Conservation (phyloP, 2,888 invertebrate genomes). For the Sesamia inferens region DNA sequence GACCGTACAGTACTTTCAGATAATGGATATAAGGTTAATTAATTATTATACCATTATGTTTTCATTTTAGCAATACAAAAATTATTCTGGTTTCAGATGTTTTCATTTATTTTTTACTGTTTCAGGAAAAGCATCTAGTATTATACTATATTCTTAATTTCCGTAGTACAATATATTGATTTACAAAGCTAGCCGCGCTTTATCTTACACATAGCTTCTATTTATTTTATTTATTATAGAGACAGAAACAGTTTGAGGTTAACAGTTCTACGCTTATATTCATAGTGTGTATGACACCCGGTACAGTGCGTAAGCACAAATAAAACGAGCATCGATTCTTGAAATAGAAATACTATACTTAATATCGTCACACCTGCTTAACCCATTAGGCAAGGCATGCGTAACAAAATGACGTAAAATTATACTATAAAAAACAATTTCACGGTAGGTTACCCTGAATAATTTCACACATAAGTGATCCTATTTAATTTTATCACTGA, state of each 20-base stretch:
- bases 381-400: conserved; percentile 10
- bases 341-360: not conserved
- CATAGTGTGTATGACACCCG: not conserved
- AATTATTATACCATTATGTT: too few relatives aligned
- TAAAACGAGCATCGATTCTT: not conserved
- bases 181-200: not conserved
- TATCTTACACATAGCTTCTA: too few relatives aligned
- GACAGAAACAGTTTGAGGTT: too few relatives aligned
- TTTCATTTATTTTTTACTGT: too few relatives aligned
- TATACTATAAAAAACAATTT: conserved; percentile 33
- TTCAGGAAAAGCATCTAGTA: not conserved
- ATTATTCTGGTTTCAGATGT: not conserved
- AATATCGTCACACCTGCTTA: conserved; percentile 28
- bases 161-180: not conserved
- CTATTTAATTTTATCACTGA: conserved; percentile 10
- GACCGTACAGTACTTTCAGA: not conserved
- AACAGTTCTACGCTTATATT: too few relatives aligned
- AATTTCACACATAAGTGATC: conserved; percentile 4
- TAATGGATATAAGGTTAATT: not conserved
- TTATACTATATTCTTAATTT: not conserved
- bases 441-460: conserved; percentile 25
- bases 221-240: too few relatives aligned
- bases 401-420: conserved; percentile 37
- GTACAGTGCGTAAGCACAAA: not conserved
- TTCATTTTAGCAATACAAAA: not conserved